phyloP scores from a whole-genome alignment of 2,888 invertebrate genomes.

The Torymus texanus region DNA sequence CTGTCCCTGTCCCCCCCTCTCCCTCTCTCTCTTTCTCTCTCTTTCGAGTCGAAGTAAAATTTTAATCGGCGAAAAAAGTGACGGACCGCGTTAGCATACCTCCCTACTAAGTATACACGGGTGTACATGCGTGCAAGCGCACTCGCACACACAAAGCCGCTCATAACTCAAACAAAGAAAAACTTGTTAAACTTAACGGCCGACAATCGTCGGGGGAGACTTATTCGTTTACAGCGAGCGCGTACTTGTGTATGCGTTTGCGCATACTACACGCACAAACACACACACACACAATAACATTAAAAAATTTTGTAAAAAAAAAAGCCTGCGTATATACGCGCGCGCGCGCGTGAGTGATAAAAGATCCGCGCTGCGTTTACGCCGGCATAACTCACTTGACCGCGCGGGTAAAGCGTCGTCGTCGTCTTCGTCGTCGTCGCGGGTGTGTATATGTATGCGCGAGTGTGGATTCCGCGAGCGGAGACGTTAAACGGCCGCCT shows the following conservation, averaged over 20 bases:
- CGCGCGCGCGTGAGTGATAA: slow-evolving; percentile 36
- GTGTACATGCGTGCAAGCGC: too few relatives aligned
- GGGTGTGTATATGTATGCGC: slow-evolving; percentile 19
- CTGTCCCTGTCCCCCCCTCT: too few relatives aligned
- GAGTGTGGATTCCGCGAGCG: slow-evolving; percentile 4
- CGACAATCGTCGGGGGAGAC: slow-evolving; percentile 13
- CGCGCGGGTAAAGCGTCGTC: too few relatives aligned
- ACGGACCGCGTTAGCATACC: slow-evolving; percentile 1
- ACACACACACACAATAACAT: slow-evolving; percentile 6
- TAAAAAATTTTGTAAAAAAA: slow-evolving; percentile 33
- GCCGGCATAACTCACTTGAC: slow-evolving; percentile 39
- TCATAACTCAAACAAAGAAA: slow-evolving; percentile 30
- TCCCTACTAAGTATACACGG: too few relatives aligned
- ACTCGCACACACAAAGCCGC: not conserved
- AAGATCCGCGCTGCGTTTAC: slow-evolving; percentile 43
- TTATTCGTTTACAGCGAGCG: slow-evolving; percentile 36
- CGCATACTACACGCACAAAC: not conserved
- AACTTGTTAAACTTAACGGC: slow-evolving; percentile 37
- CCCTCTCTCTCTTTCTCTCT: too few relatives aligned
- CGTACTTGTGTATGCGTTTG: not conserved
- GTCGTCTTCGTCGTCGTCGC: not conserved
- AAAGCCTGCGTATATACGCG: too few relatives aligned
- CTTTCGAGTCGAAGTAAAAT: not conserved
- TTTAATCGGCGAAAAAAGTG: slow-evolving; percentile 13
- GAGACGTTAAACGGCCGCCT: slow-evolving; percentile 22